phyloP scores from a whole-genome alignment of 2,888 invertebrate genomes.

The Brenthis ino region DNA sequence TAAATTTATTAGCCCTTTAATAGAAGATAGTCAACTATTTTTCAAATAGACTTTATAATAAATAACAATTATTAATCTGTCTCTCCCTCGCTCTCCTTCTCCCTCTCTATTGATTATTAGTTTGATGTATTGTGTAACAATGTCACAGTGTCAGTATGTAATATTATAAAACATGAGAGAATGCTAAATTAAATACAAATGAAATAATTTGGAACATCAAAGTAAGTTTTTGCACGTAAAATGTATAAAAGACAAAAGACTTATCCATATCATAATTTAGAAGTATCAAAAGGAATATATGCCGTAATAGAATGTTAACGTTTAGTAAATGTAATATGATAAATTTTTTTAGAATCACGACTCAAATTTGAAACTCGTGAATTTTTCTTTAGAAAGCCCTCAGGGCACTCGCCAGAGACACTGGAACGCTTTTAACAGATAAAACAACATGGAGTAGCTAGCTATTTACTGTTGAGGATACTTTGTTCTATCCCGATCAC shows the following conservation, averaged over 20 bases:
- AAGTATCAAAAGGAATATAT: not conserved
- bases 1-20: too few relatives aligned
- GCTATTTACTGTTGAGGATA: conserved; percentile 22
- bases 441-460: conserved; percentile 29
- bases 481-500: not conserved
- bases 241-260: not conserved
- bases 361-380: conserved; percentile 15
- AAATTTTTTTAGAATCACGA: conserved; percentile 15
- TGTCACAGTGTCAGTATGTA: not conserved
- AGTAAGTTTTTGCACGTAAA: conserved; percentile 1
- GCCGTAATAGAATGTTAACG: not conserved
- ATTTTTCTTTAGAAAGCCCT: conserved; percentile 29
- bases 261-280: not conserved
- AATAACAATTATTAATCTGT: too few relatives aligned
- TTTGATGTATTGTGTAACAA: conserved; percentile 4
- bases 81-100: too few relatives aligned
- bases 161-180: not conserved
- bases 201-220: conserved; percentile 13
- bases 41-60: too few relatives aligned
- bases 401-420: conserved; percentile 47
- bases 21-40: too few relatives aligned
- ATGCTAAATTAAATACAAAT: conserved; percentile 18
- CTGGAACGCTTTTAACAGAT: conserved; percentile 59
- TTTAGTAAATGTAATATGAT: not conserved
- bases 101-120: too few relatives aligned